These are phyloP conservation scores for Cremastinae sp. DNA, from an alignment of 2,888 invertebrate genomes.

Conservation along the genomic window DNA sequence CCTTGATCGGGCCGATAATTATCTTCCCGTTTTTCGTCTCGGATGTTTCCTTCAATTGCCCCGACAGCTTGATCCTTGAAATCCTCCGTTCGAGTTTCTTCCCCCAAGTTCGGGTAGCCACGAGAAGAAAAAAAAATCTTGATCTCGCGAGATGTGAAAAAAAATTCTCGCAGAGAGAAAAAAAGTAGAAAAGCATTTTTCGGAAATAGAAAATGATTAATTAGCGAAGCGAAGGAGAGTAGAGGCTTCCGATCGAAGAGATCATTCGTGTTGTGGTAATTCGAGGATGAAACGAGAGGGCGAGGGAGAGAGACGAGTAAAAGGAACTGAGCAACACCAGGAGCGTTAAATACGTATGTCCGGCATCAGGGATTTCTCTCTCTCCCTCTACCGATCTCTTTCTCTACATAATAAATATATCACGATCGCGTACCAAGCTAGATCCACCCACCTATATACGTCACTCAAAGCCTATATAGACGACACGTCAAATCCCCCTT, in stretches of 20 bases:
- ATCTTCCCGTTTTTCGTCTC: too few species aligned
- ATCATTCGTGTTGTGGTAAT: slow-evolving; percentile 41
- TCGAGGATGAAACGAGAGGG: slow-evolving; percentile 34
- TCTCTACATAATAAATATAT: slow-evolving; percentile 76
- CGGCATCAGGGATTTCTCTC: slow-evolving; percentile 77
- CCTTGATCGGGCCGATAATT: not conserved
- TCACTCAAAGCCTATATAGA: slow-evolving; percentile 42
- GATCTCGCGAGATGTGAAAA: not conserved
- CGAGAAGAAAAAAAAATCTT: not conserved
- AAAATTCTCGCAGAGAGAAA: not conserved
- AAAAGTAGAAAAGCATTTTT: not conserved
- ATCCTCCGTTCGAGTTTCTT: too few species aligned
- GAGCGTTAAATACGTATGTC: slow-evolving; percentile 79
- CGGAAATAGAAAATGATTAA: not conserved
- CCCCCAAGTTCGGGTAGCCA: too few species aligned
- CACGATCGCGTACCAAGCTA: slow-evolving; percentile 69
- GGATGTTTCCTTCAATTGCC: too few species aligned
- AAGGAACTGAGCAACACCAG: slow-evolving; percentile 64
- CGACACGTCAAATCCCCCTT: slow-evolving; percentile 40
- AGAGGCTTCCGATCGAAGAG: slow-evolving; percentile 7
- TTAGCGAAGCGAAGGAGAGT: not conserved
- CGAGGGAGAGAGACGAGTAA: slow-evolving; percentile 26
- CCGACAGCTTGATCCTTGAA: too few species aligned
- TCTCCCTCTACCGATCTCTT: slow-evolving; percentile 54
- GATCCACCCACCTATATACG: slow-evolving; percentile 62